Base-by-base conservation (phyloP, 1,140 invertebrate species). In the Sogatella furcifera region DNA sequence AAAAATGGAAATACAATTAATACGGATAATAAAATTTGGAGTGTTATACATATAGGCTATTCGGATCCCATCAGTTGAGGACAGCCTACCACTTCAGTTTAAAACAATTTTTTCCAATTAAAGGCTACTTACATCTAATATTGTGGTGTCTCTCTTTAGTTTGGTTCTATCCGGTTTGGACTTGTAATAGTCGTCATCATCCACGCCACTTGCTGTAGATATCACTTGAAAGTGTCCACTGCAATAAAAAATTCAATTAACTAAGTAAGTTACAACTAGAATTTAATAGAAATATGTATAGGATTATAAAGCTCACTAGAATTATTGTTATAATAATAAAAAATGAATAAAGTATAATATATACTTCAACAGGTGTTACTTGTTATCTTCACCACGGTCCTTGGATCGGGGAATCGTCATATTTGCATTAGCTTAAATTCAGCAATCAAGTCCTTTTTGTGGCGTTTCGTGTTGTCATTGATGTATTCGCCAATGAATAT, bases 81-180 rank as follows among this genome's bases (percentile, higher is more conserved):
- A 24, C 3, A 46, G 21, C 5, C 22, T 3, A 38, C 41, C 11
- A 56, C 14, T 54, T 55, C 6, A 28, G 5, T 15, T n/a, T 52
- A 8, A 64, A 1, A 53, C 52, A 52, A 31, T 17, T 1, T 9
- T 17, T 46, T 34, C 28, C 24, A 34, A 13, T 15, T 58, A 31
- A 8, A 19, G 21, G 19, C n/a, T 66, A 73, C 74, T 68, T 71
- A 78, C 77, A 69, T 78, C 73, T 55, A 80, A 67, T 62, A 67
- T 69, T 22, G 71, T 65, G 43, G 76, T 79, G 63, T 77, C 76
- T 61, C 60, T 66, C 64, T 10, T 72, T 70, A 49, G 70, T 69
- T 69, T 69, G 74, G 55, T 73, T 71, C 34, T 70, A 64, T 59
- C 64, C 69, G 8, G 69, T 64, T 58, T 69, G 67, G 44, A 66